A percentile compares a stretch with the other conserved stretches of the same genome.
Conservation (phyloP, 2,797 vertebrate genomes). For the Valencia hispanica region DNA sequence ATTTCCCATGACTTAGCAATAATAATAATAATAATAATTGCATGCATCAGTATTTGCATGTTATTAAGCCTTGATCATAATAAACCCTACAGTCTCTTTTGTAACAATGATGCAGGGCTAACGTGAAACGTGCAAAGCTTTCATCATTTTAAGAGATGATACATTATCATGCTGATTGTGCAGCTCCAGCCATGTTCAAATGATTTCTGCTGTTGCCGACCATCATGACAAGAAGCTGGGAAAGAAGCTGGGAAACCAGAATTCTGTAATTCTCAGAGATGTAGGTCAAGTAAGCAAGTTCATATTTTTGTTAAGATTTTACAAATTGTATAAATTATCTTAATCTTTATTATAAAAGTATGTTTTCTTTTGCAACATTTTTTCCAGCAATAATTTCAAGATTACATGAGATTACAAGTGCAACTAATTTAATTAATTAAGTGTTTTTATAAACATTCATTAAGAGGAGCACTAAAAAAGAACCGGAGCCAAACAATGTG, state of each 20-base stretch:
- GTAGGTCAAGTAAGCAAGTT: background rate
- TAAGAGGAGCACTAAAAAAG: background rate
- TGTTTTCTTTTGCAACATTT: background rate
- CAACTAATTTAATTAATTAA: background rate
- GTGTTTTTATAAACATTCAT: background rate
- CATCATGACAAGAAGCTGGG: background rate
- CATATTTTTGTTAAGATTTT: background rate
- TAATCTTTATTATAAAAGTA: background rate
- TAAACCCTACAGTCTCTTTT: constrained; percentile 13
- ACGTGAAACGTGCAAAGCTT: constrained; percentile 10
- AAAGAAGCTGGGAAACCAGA: background rate
- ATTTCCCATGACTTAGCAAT: constrained; percentile 10
- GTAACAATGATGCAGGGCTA: constrained; percentile 8
- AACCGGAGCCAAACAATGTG: background rate
- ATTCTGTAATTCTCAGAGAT: background rate
- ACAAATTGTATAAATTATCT: background rate
- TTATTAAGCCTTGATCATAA: constrained; percentile 2
- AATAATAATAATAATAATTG: constrained; percentile 18
- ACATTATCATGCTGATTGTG: constrained; percentile 20
- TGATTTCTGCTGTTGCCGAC: background rate
- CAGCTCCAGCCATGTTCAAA: constrained; percentile 1
- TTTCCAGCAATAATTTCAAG: background rate
- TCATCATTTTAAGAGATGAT: constrained; percentile 14
- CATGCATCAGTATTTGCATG: constrained; percentile 9
- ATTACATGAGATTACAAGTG: too few relatives aligned